phyloP scores from a whole-genome alignment of 1,140 invertebrate species.

The Patella vulgata region DNA sequence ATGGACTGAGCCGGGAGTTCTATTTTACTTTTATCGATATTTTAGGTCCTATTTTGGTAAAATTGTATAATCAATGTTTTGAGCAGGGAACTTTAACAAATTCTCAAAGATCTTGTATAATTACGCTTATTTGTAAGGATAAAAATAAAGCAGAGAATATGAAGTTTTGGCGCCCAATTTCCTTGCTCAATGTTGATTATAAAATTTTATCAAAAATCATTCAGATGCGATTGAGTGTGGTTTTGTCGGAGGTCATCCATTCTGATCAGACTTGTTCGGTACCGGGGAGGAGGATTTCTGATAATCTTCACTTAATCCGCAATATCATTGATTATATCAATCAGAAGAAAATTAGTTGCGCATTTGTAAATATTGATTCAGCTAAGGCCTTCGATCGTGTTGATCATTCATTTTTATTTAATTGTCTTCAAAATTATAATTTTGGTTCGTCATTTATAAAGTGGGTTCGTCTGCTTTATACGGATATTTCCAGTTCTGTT shows the following conservation, averaged over 20 bases:
- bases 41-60: constrained; percentile 22
- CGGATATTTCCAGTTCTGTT: constrained; percentile 29
- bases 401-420: constrained; percentile 33
- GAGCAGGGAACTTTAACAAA: constrained; percentile 16
- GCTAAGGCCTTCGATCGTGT: constrained; percentile 42
- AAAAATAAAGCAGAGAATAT: constrained; percentile 15
- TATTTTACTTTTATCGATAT: constrained; percentile 37
- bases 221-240: constrained; percentile 19
- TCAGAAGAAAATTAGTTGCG: constrained; percentile 25
- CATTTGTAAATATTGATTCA: constrained; percentile 38
- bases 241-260: constrained; percentile 27
- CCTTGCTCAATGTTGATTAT: constrained; percentile 41
- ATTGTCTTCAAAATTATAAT: constrained; percentile 26
- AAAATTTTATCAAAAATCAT: constrained; percentile 41
- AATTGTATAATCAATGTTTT: constrained; percentile 27
- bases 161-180: constrained; percentile 41
- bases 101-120: constrained; percentile 32
- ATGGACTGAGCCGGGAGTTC: constrained; percentile 39
- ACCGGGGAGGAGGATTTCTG: constrained; percentile 32
- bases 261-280: constrained; percentile 39
- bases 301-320: constrained; percentile 39
- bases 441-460: constrained; percentile 35
- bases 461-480: constrained; percentile 41
- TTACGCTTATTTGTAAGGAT: constrained; percentile 41
- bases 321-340: constrained; percentile 40